Percentiles rank a stretch among this genome's conserved stretches.
These are phyloP conservation scores for Tinamus guttatus DNA, from an alignment of 2,113 vertebrate species.

Conservation along the genomic window DNA sequence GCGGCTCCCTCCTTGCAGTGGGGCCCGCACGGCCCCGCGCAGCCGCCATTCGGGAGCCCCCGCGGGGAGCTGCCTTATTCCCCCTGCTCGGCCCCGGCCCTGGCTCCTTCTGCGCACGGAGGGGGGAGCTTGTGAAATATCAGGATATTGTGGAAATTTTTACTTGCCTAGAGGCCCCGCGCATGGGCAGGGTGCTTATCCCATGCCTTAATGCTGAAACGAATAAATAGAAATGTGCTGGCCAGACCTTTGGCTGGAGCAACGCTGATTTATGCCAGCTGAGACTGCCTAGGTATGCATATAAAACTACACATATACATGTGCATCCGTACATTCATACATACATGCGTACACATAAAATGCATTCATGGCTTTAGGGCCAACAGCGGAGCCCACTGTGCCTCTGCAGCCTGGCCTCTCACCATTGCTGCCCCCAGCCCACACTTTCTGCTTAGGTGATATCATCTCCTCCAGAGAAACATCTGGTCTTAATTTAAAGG, in stretches of 20 bases:
- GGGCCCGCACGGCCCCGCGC: conserved; percentile 57
- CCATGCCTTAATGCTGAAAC: neutral
- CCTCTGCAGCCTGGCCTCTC: neutral
- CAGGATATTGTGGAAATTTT: neutral
- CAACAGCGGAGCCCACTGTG: fast-evolving
- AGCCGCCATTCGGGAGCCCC: conserved; percentile 70
- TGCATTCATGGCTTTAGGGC: neutral
- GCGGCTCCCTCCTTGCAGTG: conserved; percentile 34
- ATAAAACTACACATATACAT: neutral
- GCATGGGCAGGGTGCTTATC: fast-evolving
- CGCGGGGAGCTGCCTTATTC: conserved; percentile 66
- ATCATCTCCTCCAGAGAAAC: conserved; percentile 35
- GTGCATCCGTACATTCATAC: neutral
- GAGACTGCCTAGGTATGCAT: neutral
- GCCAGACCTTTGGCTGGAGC: neutral
- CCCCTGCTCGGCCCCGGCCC: neutral
- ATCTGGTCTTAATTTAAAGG: conserved; percentile 54
- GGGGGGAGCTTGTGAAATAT: neutral
- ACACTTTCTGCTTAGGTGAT: neutral
- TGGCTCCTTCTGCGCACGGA: no score
- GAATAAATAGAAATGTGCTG: neutral
- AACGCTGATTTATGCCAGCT: neutral
- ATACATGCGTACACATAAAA: neutral
- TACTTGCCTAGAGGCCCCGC: neutral
- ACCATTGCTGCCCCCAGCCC: neutral